Percentiles rank a stretch among this genome's conserved stretches.
Evolutionary conservation across 2,888 invertebrate genomes (phyloP).

Genomic region (Resseliella maxima): DNA sequence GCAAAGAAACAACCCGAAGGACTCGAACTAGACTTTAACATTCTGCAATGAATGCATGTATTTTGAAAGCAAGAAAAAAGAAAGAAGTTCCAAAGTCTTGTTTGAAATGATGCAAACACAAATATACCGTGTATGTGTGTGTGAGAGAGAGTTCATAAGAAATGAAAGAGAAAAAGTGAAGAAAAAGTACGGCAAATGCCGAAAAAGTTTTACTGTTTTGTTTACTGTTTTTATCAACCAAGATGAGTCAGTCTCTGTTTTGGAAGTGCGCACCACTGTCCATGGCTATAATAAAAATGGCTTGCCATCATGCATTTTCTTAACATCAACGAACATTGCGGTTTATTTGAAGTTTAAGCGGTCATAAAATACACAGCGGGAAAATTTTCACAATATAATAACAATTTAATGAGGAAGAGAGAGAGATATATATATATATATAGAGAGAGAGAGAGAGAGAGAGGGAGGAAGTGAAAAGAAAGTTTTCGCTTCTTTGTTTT

Average conservation of each 20-base stretch:
- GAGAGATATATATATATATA: too few relatives aligned
- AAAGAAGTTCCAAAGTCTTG: too few relatives aligned
- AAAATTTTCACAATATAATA: slow-evolving; percentile 32
- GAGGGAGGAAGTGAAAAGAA: too few relatives aligned
- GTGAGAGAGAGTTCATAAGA: background rate
- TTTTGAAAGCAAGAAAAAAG: background rate
- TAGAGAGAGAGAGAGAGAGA: too few relatives aligned
- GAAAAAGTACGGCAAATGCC: slow-evolving; percentile 3
- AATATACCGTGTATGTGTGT: too few relatives aligned
- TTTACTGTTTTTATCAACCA: slow-evolving; percentile 29
- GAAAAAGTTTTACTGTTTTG: background rate
- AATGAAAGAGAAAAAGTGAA: background rate
- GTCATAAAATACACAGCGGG: background rate
- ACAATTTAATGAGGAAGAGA: slow-evolving; percentile 32
- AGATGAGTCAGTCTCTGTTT: background rate
- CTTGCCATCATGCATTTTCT: background rate
- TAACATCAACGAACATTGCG: background rate
- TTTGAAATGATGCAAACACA: too few relatives aligned
- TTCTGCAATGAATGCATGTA: background rate
- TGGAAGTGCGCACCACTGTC: background rate
- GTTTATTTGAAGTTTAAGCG: background rate
- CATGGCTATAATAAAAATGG: background rate
- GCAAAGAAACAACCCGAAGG: slow-evolving; percentile 1
- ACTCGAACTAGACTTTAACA: background rate
- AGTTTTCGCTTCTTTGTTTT: slow-evolving; percentile 30